Percentiles rank a stretch among this genome's conserved stretches.
phyloP scores from a whole-genome alignment of 2,797 vertebrate species.

The Dryobates pubescens region DNA sequence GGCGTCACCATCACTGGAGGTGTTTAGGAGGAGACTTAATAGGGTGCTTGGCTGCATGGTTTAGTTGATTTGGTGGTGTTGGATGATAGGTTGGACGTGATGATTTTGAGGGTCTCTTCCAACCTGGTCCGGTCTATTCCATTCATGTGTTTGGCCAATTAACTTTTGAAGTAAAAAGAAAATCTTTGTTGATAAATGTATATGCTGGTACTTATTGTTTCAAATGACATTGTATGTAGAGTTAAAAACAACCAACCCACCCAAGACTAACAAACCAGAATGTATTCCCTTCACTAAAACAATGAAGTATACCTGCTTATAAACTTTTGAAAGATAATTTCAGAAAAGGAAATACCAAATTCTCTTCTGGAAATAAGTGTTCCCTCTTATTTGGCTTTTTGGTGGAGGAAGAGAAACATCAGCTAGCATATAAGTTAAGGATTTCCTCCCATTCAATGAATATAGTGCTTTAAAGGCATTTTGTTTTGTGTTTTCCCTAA shows the following conservation, averaged over 20 bases:
- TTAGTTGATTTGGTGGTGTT: too few species aligned
- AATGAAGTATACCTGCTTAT: not conserved
- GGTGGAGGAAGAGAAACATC: not conserved
- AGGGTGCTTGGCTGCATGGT: too few species aligned
- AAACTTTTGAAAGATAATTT: not conserved
- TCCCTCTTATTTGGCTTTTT: not conserved
- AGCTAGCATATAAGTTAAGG: not conserved
- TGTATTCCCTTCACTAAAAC: not conserved
- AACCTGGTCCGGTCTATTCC: too few species aligned
- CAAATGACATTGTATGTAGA: not conserved
- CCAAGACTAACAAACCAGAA: not conserved
- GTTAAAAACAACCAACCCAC: not conserved
- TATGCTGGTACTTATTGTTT: not conserved
- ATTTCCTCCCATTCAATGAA: accelerated
- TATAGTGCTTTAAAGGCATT: not conserved
- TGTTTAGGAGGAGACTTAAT: too few species aligned
- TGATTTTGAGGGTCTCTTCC: too few species aligned
- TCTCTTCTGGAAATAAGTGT: not conserved
- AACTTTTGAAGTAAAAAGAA: not conserved
- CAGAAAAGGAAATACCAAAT: not conserved
- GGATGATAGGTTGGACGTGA: too few species aligned
- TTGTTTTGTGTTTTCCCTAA: not conserved
- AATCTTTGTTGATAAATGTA: not conserved
- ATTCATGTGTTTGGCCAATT: not conserved
- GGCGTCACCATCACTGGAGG: too few species aligned